Percentiles rank a stretch among this genome's conserved stretches.
phyloP scores from a whole-genome alignment of 2,888 invertebrate species.

The Polydrusus pterygomalis region DNA sequence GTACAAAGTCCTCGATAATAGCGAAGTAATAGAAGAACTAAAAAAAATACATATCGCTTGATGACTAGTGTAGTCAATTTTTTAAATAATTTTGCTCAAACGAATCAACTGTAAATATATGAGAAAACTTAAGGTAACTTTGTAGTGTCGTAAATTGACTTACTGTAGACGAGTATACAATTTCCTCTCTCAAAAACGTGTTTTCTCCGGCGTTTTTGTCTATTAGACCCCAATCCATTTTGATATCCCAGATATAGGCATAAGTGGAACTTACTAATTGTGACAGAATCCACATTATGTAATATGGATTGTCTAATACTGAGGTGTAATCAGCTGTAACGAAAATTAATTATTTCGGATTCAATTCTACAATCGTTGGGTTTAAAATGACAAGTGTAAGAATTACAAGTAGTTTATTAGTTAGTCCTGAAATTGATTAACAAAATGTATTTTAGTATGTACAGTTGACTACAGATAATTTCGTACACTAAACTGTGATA shows the following conservation, averaged over 20 bases:
- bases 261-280: constrained; percentile 84
- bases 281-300: constrained; percentile 82
- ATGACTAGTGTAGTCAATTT: background rate
- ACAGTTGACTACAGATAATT: no score
- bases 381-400: no score
- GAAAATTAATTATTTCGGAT: no score
- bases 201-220: constrained; percentile 86
- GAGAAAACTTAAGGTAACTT: no score
- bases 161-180: constrained; percentile 86
- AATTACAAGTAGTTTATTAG: no score
- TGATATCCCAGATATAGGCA: constrained; percentile 90
- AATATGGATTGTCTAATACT: constrained; percentile 78
- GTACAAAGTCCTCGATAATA: constrained; percentile 85
- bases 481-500: no score
- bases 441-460: no score
- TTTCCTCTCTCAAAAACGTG: constrained; percentile 84
- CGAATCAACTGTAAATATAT: no score
- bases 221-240: constrained; percentile 92
- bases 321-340: constrained; percentile 71
- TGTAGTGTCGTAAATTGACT: constrained; percentile 64
- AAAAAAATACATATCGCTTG: constrained; percentile 56
- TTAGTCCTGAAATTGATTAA: no score
- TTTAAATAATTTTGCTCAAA: no score
- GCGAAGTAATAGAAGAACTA: constrained; percentile 89
- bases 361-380: no score